Conservation (phyloP, 2,797 vertebrate species). For the Prunella strophiata region DNA sequence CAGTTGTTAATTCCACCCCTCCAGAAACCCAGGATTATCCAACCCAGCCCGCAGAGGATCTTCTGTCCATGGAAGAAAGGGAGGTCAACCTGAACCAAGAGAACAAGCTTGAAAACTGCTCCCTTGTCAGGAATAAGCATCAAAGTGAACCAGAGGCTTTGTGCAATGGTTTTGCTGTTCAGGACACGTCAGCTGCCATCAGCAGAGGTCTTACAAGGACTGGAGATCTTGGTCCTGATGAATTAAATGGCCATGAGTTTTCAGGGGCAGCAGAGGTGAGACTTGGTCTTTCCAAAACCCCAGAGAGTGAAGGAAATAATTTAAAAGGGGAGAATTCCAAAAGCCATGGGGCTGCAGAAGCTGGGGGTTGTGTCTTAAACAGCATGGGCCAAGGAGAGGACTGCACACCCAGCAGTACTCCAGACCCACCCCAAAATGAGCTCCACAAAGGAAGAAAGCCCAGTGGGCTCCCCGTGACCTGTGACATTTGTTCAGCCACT, state of each 20-base stretch:
- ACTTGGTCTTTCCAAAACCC: not conserved
- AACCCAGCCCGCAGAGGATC: constrained; percentile 3
- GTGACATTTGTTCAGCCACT: constrained; percentile 89
- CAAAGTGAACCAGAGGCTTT: not conserved
- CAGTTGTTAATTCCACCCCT: not conserved
- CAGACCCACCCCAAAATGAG: constrained; percentile 61
- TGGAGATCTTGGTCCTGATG: not conserved
- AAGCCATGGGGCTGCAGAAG: not conserved
- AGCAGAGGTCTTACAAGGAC: not conserved
- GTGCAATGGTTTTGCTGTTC: not conserved
- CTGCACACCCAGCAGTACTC: not conserved
- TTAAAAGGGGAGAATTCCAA: not conserved
- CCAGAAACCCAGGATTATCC: constrained; percentile 62
- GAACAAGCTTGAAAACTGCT: not conserved
- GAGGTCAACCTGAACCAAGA: not conserved
- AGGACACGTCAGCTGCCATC: not conserved
- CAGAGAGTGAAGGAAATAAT: not conserved
- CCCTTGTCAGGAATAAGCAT: not conserved
- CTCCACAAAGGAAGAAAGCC: constrained; percentile 47
- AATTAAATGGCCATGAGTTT: not conserved
- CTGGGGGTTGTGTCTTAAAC: not conserved
- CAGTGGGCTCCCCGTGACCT: constrained; percentile 57
- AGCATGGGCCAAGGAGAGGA: constrained; percentile 1
- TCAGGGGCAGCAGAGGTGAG: not conserved
- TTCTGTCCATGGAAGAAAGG: constrained; percentile 41